These are phyloP conservation scores for Dryomyza anilis DNA, from an alignment of 2,888 invertebrate genomes.

Conservation along the genomic window DNA sequence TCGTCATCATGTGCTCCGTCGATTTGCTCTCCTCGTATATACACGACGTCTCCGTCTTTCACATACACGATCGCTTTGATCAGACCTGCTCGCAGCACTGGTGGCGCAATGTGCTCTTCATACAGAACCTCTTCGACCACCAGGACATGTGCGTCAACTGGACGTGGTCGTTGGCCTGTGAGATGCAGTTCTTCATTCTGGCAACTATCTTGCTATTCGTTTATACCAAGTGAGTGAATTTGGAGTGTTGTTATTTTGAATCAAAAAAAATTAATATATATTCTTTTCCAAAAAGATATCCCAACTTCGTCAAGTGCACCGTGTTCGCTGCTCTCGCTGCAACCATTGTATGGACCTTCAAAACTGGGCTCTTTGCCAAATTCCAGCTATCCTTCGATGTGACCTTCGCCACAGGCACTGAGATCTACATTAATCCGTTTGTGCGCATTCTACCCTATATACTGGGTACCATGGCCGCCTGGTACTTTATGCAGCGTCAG, in stretches of 20 bases:
- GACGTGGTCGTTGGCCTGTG: conserved; percentile 62
- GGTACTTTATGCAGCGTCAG: conserved; percentile 55
- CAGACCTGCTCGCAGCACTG: conserved; percentile 57
- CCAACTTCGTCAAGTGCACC: conserved; percentile 44
- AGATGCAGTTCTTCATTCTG: conserved; percentile 60
- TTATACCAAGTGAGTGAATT: conserved; percentile 54
- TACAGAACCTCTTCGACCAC: conserved; percentile 58
- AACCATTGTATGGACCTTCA: conserved; percentile 52
- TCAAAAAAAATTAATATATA: no score
- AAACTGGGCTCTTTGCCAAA: conserved; percentile 47
- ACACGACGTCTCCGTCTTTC: conserved; percentile 58
- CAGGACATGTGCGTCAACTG: conserved; percentile 60
- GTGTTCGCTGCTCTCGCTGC: conserved; percentile 39
- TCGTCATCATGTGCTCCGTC: conserved; percentile 54
- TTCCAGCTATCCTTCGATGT: conserved; percentile 59
- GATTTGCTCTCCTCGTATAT: conserved; percentile 57
- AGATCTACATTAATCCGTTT: conserved; percentile 64
- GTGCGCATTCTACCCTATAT: conserved; percentile 63
- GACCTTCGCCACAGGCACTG: conserved; percentile 56
- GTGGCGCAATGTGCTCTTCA: conserved; percentile 61
- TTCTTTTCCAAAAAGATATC: conserved; percentile 42
- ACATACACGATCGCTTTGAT: conserved; percentile 59
- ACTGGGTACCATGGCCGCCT: conserved; percentile 62
- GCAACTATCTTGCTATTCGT: conserved; percentile 53
- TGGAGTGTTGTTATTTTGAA: not conserved